Conservation (phyloP, 1,140 invertebrate species). For the Dendroctonus valens region DNA sequence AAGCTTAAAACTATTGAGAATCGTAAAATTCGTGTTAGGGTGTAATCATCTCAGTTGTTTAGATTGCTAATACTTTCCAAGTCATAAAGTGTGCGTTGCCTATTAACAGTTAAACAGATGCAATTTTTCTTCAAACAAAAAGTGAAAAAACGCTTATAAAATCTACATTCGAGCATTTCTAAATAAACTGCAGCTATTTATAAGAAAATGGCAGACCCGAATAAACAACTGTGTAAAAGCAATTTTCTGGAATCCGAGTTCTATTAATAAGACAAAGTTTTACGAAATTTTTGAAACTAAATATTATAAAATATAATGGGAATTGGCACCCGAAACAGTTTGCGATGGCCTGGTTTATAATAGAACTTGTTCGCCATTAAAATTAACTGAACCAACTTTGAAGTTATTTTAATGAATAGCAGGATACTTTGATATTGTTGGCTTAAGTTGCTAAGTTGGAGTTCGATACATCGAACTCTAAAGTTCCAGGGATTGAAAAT, state of each 20-base stretch:
- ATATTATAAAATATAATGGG: constrained; percentile 12
- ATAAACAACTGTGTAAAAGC: neutral
- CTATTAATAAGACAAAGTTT: constrained; percentile 15
- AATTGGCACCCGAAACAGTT: constrained; percentile 3
- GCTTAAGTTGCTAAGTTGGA: too few relatives aligned
- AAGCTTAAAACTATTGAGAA: too few relatives aligned
- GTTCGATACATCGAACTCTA: too few relatives aligned
- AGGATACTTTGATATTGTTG: too few relatives aligned
- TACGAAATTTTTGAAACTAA: constrained; percentile 14
- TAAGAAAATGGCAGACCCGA: neutral
- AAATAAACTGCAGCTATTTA: constrained; percentile 8
- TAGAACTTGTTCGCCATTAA: neutral
- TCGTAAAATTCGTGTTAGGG: too few relatives aligned
- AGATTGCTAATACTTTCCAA: too few relatives aligned
- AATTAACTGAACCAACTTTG: too few relatives aligned
- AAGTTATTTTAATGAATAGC: too few relatives aligned
- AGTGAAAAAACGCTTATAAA: neutral
- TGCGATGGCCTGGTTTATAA: constrained; percentile 2
- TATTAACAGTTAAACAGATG: too few relatives aligned
- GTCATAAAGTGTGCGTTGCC: too few relatives aligned
- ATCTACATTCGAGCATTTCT: neutral
- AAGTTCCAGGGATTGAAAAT: too few relatives aligned
- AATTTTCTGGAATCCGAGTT: constrained; percentile 3
- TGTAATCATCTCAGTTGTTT: too few relatives aligned
- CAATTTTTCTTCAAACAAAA: neutral